Evolutionary conservation across 2,888 invertebrate genomes (phyloP), one percentile per base, ranked within the genome.

Genomic region (Lomographa bimaculata): DNA sequence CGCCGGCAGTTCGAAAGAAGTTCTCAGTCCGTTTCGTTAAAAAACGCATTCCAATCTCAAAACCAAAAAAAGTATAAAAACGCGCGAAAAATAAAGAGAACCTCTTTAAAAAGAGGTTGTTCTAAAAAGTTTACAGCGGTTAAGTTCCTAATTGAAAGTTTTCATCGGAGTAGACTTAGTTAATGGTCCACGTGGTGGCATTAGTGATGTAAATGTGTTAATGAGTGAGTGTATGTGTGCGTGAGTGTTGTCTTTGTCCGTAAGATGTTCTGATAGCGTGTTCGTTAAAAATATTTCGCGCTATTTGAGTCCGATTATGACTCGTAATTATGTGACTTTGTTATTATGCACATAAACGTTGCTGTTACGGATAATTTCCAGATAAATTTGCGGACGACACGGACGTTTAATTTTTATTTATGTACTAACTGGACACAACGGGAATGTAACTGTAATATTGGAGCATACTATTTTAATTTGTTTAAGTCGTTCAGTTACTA

Each of bases 181-280:
- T 33, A 40, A 28, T 17, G 27, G n/a, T 19, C 23, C 81, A 82
- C 84, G 84, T 86, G 83, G 54, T 50, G 50, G 66, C 66, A 73
- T 79, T 76, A 76, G 81, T 80, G 78, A 82, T 83, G 83, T 84
- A 80, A 83, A 84, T 84, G 86, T 87, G 86, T 81, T 60, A 57
- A 70, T 75, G 86, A 89, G 85, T 86, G 83, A 86, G 79, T 72
- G 66, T 60, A 66, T 86, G 87, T 82, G 84, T 60, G 73, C 72
- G 71, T 69, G 57, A 60, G 68, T 72, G 67, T 72, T 66, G 73
- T 72, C 52, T 74, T 65, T 76, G 65, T 71, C 65, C 56, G 63
- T 28, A 26, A 65, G 62, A 60, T 54, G 54, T 43, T 33, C 49
- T 56, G 59, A 60, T 65, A 60, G 50, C 52, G 47, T 55, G 66